Evolutionary conservation across 1,140 invertebrate genomes (phyloP).

Genomic region (Bombus fervidus): DNA sequence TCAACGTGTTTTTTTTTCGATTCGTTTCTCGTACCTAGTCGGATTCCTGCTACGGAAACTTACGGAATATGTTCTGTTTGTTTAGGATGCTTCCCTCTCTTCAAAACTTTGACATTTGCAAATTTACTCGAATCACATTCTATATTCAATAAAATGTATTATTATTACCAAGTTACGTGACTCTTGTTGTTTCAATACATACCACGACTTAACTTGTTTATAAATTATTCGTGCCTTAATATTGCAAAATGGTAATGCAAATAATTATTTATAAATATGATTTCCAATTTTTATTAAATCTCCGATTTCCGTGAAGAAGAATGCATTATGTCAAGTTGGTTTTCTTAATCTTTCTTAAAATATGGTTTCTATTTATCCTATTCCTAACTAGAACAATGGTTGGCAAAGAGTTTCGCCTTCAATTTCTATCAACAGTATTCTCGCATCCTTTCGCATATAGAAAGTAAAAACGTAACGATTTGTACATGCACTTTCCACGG

Average conservation of each 20-base stretch:
- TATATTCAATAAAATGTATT: not conserved
- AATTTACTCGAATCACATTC: not conserved
- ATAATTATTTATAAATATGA: too few relatives aligned
- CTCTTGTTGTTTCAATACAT: not conserved
- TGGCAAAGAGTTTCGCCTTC: not conserved
- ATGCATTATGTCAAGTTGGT: too few relatives aligned
- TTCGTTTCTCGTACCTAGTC: not conserved
- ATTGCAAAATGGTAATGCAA: not conserved
- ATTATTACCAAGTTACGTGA: not conserved
- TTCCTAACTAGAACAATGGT: too few relatives aligned
- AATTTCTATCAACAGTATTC: not conserved
- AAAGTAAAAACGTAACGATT: slow-evolving; percentile 5
- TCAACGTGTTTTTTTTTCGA: not conserved
- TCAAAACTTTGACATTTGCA: not conserved
- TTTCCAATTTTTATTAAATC: too few relatives aligned
- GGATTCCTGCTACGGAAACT: not conserved
- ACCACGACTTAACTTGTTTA: not conserved
- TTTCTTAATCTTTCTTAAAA: too few relatives aligned
- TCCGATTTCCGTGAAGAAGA: not conserved
- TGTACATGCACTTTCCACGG: not conserved
- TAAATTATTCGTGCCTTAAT: not conserved
- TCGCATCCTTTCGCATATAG: not conserved
- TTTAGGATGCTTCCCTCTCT: not conserved
- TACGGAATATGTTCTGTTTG: not conserved
- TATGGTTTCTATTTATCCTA: too few relatives aligned